Evolutionary conservation across 37 sponge, comb jelly and placozoan genomes (phyloP), one percentile per base, ranked within the genome.

Genomic region (Spongia lamella): DNA sequence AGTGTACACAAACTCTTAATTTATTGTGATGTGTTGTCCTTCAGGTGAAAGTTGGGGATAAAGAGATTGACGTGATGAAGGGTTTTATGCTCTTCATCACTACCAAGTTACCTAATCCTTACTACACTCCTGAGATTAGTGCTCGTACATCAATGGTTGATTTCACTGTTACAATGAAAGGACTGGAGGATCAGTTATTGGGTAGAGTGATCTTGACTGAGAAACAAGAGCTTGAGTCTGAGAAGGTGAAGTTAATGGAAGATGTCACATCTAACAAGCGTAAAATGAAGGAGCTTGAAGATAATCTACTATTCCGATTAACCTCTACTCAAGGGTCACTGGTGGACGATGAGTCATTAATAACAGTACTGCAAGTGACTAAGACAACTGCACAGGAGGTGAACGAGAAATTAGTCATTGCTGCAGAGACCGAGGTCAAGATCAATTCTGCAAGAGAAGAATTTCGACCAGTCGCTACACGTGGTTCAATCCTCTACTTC

Each of bases 41-140:
- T n/a, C n/a, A n/a, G 84, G 89, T 98, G 58, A 95, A 98, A 83
- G 99, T 98, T 49, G 99, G 99, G 30, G 99, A 98, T 83, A 98
- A 98, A 67, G 99, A 98, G 67, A 86, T 98, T 29, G 99, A 98
- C 53, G 99, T 98, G 37, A 95, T 98, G 99, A 81, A 79, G 34
- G 99, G 99, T 27, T 98, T 98, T 66, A 74, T 84, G 83, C 82
- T 98, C n/a, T 98, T 95, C 83, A 90, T 98, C 79, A 98, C 99
- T 17, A 98, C 99, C 32, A 98, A 98, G 54, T 87, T 98, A 7
- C 90, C 99, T 24, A 98, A 98, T 61, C 99, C 99, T 19, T 67
- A 85, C 17, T 98, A 98, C 86, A 93, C 99, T 19, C 99, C 99
- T 22, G 99, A 98, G 84, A 89, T 43, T 9, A 86, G 79, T 75